phyloP scores from a whole-genome alignment of 2,113 vertebrate species.

The Caretta caretta region DNA sequence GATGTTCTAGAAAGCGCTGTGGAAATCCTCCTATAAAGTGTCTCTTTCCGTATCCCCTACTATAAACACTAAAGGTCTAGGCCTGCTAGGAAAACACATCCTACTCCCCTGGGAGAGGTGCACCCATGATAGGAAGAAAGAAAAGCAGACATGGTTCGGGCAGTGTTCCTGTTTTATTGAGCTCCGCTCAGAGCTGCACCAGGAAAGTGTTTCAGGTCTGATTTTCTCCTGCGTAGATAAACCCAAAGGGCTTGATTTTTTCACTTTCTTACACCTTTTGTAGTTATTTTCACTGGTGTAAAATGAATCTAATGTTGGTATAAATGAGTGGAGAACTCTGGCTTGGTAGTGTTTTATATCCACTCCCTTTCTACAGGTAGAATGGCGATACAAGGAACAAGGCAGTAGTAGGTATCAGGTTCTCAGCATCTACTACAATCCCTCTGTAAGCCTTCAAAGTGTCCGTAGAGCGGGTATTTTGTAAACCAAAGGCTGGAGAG shows the following conservation, averaged over 20 bases:
- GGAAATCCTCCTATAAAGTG: neutral
- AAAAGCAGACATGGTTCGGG: neutral
- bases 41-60: neutral
- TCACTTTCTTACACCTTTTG: neutral
- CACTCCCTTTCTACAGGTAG: too few species aligned
- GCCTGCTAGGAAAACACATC: too few species aligned
- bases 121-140: neutral
- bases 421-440: neutral
- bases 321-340: slow-evolving; percentile 19
- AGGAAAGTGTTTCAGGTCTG: neutral
- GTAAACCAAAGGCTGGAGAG: neutral
- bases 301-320: neutral
- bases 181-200: neutral
- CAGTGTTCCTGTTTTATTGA: neutral
- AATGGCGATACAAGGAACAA: neutral
- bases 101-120: neutral
- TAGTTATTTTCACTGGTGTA: neutral
- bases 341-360: neutral
- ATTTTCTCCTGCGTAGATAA: neutral
- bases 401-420: neutral
- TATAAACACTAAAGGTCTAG: too few species aligned
- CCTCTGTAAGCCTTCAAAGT: neutral
- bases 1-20: neutral
- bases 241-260: neutral
- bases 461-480: too few species aligned